These are phyloP conservation scores for Cyanoramphus novaezelandiae DNA, from an alignment of 2,113 vertebrate genomes.

Conservation along the genomic window DNA sequence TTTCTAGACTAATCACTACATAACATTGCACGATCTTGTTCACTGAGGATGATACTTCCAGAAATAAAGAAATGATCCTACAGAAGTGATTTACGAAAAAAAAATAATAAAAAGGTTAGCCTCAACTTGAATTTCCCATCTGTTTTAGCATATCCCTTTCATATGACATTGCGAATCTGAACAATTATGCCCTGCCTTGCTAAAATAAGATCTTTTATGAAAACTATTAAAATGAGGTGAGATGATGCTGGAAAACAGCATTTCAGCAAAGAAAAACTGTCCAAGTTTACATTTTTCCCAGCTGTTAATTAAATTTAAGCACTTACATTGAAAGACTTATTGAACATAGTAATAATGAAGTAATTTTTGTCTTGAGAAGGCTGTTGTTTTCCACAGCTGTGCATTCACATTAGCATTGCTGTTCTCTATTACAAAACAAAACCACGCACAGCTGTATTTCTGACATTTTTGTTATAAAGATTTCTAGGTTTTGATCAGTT, in stretches of 20 bases:
- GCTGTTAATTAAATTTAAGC: neutral
- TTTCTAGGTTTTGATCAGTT: neutral
- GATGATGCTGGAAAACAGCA: neutral
- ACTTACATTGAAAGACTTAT: neutral
- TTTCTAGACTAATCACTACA: neutral
- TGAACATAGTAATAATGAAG: neutral
- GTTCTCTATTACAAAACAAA: neutral
- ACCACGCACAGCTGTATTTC: neutral
- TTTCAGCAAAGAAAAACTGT: neutral
- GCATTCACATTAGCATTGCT: neutral
- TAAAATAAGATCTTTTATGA: neutral
- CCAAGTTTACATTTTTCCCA: neutral
- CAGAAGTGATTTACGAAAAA: neutral
- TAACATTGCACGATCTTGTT: neutral
- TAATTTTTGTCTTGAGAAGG: neutral
- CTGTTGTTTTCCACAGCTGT: neutral
- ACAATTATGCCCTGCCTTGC: neutral
- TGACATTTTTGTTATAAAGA: neutral
- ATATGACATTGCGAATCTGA: neutral
- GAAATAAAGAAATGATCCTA: neutral
- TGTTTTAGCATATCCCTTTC: neutral
- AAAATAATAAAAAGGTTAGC: accelerated
- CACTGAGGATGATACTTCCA: neutral
- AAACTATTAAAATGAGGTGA: neutral
- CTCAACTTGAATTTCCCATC: neutral